Evolutionary conservation across 2,797 vertebrate genomes (phyloP), one percentile per base, ranked within the genome.

Genomic region (Melanogrammus aeglefinus): DNA sequence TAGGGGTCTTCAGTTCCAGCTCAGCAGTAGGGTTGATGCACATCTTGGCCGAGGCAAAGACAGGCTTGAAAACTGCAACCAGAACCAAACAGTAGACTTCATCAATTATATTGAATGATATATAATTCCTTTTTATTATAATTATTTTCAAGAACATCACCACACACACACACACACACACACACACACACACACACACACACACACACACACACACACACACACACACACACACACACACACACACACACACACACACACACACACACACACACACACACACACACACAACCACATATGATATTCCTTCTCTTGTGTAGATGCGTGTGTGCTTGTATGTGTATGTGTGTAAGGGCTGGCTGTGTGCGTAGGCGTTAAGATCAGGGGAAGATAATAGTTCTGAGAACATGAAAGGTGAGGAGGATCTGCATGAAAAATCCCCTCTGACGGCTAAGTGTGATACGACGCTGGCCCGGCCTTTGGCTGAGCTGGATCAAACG

Each of bases 31-130:
- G 96, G 86, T 98, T 96, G 85, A 99, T 96, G 89, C 93, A 96
- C 13, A 98, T 95, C 86, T 96, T 97, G 86, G 97, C 97, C 18
- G 96, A 96, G 8, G 97, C 97, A 73, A 96, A 97, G 76, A 99
- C 90, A 1, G 97, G 97, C 90, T 95, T 97, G 85, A 99, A 99
- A 90, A 98, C 97, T 98, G 82, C 7, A 76, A 3, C 41, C 2
- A 75, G 24, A 84, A 35, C 16, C 33, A 72, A 13, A 71, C 66
- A 70, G 47, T 63, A 63, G 57, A 57, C 57, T 9, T 70, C 2
- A 29, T 70, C 24, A 70, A 70, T 24, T 21, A 4, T 66, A 39
- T 39, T 39, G 38, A 39, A 39, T 39, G 9, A 39, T 39, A 44
- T 1, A 44, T 44, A 16, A 18, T 4, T 47, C 18, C 10, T 44